Conservation (phyloP, 2,888 invertebrate species). For the Cataglyphis livida region DNA sequence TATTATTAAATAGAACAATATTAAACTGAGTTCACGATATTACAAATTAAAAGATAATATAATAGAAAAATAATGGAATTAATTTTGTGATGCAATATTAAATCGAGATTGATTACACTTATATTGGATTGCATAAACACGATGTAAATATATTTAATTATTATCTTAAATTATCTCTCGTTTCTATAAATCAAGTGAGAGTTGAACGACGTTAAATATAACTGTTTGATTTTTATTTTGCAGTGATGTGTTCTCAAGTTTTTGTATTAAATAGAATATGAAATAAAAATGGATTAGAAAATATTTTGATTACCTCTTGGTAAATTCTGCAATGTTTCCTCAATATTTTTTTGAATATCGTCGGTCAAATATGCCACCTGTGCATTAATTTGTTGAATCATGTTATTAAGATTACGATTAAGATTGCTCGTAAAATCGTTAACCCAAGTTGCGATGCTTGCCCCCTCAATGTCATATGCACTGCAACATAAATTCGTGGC, state of each 20-base stretch:
- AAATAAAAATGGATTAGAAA: background rate
- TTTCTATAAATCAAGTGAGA: background rate
- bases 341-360: background rate
- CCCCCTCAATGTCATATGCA: background rate
- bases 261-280: background rate
- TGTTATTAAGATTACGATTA: slow-evolving; percentile 47
- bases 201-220: background rate
- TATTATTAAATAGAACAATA: background rate
- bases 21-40: background rate
- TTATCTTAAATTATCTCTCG: slow-evolving; percentile 5
- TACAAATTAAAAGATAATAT: background rate
- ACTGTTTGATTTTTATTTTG: background rate
- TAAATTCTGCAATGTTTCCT: background rate
- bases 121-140: background rate
- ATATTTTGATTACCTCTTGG: slow-evolving; percentile 36
- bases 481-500: slow-evolving; percentile 19
- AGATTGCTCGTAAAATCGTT: slow-evolving; percentile 57
- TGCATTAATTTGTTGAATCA: slow-evolving; percentile 64
- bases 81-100: background rate
- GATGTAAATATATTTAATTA: background rate
- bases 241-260: background rate
- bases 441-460: slow-evolving; percentile 53
- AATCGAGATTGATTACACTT: background rate
- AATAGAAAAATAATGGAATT: background rate
- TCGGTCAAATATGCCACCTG: slow-evolving; percentile 63